Evolutionary conservation across 2,113 vertebrate genomes (phyloP).

Genomic region (Atractosteus spatula): DNA sequence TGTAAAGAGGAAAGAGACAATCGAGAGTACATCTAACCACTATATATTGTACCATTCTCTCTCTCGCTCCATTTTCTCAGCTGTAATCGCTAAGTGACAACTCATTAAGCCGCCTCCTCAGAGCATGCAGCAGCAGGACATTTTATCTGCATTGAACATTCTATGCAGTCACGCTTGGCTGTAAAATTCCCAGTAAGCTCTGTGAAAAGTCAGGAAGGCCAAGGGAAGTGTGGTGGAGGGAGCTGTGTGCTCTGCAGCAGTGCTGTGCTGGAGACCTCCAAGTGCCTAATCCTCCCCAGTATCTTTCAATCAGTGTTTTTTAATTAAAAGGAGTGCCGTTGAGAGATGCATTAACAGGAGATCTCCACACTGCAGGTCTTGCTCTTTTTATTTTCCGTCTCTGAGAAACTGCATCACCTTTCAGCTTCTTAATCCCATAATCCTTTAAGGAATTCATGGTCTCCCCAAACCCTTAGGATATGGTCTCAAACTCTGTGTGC

Average conservation of each 20-base stretch:
- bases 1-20: no score
- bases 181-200: constrained; percentile 32
- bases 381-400: constrained; percentile 59
- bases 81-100: constrained; percentile 37
- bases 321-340: constrained; percentile 76
- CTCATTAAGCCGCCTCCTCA: constrained; percentile 38
- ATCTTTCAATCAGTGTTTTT: constrained; percentile 82
- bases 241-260: not conserved
- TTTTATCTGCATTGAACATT: constrained; percentile 40
- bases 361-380: constrained; percentile 55
- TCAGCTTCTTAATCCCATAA: constrained; percentile 81
- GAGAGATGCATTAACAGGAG: constrained; percentile 57
- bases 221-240: constrained; percentile 19
- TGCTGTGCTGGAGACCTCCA: constrained; percentile 33
- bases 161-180: constrained; percentile 30
- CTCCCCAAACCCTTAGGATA: constrained; percentile 64
- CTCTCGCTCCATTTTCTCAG: constrained; percentile 10
- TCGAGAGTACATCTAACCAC: no score
- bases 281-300: constrained; percentile 79
- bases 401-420: constrained; percentile 82
- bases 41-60: not conserved
- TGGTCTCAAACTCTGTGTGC: constrained; percentile 51
- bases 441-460: constrained; percentile 79
- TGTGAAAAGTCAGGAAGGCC: constrained; percentile 14
- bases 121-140: constrained; percentile 26